Base-by-base conservation (phyloP, 2,797 vertebrate species). In the Phrynocephalus vlangalii region DNA sequence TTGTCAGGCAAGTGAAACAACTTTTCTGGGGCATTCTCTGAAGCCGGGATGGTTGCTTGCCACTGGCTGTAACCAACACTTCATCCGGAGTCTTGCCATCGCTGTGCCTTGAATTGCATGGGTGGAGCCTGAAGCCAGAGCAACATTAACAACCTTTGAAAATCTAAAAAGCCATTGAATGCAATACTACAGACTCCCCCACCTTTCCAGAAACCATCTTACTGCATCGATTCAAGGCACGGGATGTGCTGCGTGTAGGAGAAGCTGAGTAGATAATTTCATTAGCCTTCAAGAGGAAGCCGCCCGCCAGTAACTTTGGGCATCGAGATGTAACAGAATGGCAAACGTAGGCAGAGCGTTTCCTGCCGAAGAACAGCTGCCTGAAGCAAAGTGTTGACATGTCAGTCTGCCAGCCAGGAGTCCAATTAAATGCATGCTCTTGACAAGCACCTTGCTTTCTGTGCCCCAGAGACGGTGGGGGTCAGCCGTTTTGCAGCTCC, bases 361-460 rank as follows among this genome's bases (percentile, higher is more conserved):
- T 88, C 86, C 86, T 89, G 78, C 72, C 75, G 85, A 90, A 66
- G 63, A 66, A 24, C 16, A 84, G 82, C 73, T 22, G 0, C 81
- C n/a, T 0, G 5, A 77, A 67, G 79, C 80, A 86, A 63, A 86
- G 26, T 56, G 24, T 88, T 26, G 86, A 87, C 48, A 28, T 70
- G 86, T 88, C 6, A 81, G 84, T 72, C 75, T 90, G 87, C 83
- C 88, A 85, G 81, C 28, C 5, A 38, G 52, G 75, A 75, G 2
- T 83, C 85, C 72, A 82, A 92, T 86, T 81, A 89, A 82, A 81
- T 86, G 68, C 83, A 84, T 78, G 83, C 22, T 3, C 88, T 77
- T 95, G 89, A 75, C 78, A 91, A 6, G 75, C 73, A 89, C 76
- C 18, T 0, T 7, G 1, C 4, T 81, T 84, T 89, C 72, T 56